phyloP scores from a whole-genome alignment of 2,797 vertebrate species.

The Tamandua tetradactyla region DNA sequence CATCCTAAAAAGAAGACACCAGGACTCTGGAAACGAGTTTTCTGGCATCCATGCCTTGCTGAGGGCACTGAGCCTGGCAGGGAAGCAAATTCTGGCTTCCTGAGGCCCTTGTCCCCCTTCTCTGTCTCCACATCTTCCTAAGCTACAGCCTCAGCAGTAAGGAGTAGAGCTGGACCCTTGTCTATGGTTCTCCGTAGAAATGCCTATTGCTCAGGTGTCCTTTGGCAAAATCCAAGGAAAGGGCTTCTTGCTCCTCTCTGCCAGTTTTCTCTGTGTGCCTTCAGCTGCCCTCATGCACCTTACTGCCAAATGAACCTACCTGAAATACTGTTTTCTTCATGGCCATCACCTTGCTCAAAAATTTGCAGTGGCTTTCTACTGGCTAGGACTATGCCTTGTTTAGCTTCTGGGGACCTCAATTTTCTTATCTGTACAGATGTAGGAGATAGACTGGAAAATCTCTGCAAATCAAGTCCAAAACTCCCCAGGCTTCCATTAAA shows the following conservation, averaged over 20 bases:
- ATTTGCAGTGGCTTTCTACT: background rate
- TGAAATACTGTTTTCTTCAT: background rate
- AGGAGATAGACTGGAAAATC: background rate
- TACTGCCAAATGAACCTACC: background rate
- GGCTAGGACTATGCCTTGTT: background rate
- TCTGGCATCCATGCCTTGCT: background rate
- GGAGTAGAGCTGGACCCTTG: background rate
- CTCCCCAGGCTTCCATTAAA: background rate
- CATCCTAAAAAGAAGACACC: background rate
- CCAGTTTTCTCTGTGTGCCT: conserved; percentile 14
- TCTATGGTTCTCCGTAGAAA: background rate
- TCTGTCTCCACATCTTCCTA: background rate
- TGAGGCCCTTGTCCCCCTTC: background rate
- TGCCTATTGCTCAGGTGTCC: background rate
- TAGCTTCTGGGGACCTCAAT: background rate
- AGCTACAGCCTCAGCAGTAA: background rate
- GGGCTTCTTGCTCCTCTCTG: background rate
- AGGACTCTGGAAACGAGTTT: background rate
- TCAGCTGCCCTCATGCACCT: background rate
- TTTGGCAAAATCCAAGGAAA: background rate
- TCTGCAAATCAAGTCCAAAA: background rate
- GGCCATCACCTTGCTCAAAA: background rate
- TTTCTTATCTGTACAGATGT: conserved; percentile 60
- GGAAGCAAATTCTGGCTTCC: background rate
- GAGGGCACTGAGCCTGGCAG: background rate